These are phyloP conservation scores for Ruditapes philippinarum DNA, from an alignment of 1,140 invertebrate species.

Conservation along the genomic window DNA sequence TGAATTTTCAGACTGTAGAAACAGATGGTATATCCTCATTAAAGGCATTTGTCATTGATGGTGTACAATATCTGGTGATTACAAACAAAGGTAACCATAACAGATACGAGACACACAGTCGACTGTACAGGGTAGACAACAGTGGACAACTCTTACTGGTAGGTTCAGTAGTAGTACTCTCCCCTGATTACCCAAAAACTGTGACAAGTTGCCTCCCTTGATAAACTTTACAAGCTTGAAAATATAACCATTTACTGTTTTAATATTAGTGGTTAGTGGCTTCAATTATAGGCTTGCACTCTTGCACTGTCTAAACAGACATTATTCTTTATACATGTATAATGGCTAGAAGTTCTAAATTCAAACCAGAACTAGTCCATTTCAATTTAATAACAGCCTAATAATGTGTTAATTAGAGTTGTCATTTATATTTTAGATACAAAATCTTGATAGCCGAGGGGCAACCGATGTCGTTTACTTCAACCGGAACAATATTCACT, in stretches of 20 bases:
- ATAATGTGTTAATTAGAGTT: too few species aligned
- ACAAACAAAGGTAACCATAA: slow-evolving; percentile 80
- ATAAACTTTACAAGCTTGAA: too few species aligned
- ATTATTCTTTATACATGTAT: too few species aligned
- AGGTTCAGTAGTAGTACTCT: slow-evolving; percentile 11
- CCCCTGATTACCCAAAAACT: too few species aligned
- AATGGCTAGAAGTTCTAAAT: too few species aligned
- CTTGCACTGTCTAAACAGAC: too few species aligned
- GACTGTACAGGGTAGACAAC: slow-evolving; percentile 76
- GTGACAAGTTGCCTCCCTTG: too few species aligned
- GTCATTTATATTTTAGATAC: slow-evolving; percentile 75
- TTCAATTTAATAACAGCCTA: too few species aligned
- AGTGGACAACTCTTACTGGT: slow-evolving; percentile 78
- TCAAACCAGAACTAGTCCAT: too few species aligned
- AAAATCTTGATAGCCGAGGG: slow-evolving; percentile 80
- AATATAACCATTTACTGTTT: too few species aligned
- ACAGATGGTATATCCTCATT: slow-evolving; percentile 85
- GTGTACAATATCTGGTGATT: slow-evolving; percentile 77
- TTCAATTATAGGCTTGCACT: too few species aligned
- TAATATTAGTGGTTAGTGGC: too few species aligned
- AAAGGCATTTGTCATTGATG: slow-evolving; percentile 72
- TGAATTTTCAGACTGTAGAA: slow-evolving; percentile 86
- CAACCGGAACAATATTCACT: slow-evolving; percentile 67
- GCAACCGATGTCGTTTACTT: slow-evolving; percentile 79
- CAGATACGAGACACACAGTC: slow-evolving; percentile 74